phyloP scores from a whole-genome alignment of 2,113 vertebrate species.

The Rhinogobius similis region DNA sequence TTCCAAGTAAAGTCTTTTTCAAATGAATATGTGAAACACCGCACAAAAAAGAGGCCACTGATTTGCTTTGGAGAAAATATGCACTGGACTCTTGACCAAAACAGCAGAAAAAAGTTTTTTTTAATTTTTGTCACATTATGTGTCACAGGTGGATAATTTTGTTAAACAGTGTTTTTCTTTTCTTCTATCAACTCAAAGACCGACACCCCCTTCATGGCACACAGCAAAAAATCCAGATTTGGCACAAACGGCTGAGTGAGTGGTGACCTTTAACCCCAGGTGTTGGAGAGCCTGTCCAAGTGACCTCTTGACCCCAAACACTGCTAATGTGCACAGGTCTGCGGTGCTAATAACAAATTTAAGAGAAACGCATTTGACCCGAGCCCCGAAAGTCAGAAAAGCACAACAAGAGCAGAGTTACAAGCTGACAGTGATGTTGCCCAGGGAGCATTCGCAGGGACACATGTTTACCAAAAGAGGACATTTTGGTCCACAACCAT shows the following conservation, averaged over 20 bases:
- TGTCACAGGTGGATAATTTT: neutral
- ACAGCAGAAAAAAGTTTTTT: neutral
- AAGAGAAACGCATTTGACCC: conserved; percentile 23
- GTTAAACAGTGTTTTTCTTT: neutral
- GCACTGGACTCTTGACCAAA: too few species aligned
- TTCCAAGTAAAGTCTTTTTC: too few species aligned
- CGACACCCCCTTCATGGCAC: neutral
- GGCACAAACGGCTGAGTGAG: conserved; percentile 56
- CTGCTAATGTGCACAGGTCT: conserved; percentile 58
- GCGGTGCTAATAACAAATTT: conserved; percentile 46
- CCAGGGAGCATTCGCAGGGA: neutral
- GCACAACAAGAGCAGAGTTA: neutral
- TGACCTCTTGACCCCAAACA: conserved; percentile 65
- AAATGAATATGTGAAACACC: too few species aligned
- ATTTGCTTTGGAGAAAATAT: too few species aligned
- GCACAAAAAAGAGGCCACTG: too few species aligned
- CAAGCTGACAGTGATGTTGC: neutral
- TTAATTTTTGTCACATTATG: neutral
- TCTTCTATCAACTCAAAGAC: neutral
- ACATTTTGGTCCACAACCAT: neutral
- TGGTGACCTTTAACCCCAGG: conserved; percentile 65
- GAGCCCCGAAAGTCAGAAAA: conserved; percentile 18
- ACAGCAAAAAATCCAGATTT: conserved; percentile 30
- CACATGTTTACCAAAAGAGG: neutral
- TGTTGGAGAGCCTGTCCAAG: conserved; percentile 54